Base-by-base conservation (phyloP, 1,140 invertebrate genomes). In the Drosophila pachea region DNA sequence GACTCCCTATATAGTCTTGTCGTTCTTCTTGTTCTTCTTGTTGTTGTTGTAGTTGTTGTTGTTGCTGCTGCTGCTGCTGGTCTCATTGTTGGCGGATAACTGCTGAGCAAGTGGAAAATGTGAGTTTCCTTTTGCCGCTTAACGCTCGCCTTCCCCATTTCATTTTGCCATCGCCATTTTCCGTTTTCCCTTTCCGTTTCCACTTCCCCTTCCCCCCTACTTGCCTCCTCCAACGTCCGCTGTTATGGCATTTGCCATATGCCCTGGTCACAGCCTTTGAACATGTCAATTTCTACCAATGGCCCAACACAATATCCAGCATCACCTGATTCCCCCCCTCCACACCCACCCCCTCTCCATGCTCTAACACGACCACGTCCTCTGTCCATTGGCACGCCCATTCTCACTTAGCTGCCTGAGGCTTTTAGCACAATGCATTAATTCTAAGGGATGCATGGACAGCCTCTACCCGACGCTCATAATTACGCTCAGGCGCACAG, bases 61-160 rank as follows among this genome's bases (percentile, higher is more conserved):
- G 22, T 55, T 56, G 16, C 33, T 12, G 47, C 7, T 52, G 31
- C 32, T 38, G 14, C 43, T 32, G 54, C 43, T 64, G 11, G n/a
- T 43, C 2, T 38, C 36, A 36, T 61, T 67, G 38, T 68, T 73
- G 65, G 35, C 45, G 49, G 31, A 45, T 53, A 42, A 50, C 42
- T 72, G 66, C 71, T 63, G 67, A 74, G 67, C 71, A 70, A 74
- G 72, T 75, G 73, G 76, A 86, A 86, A 86, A 86, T 86, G 58
- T 38, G 76, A 76, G 77, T 72, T 79, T 76, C 73, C 76, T 73
- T 73, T 84, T 69, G 45, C 38, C 55, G 53, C 9, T 36, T 33
- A 22, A n/a, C 76, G 72, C 16, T 48, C 73, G 74, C 74, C 53
- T 77, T 76, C 61, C 61, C 64, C 8, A 56, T 59, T 77, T 49